These are phyloP conservation scores for Chaetogeoica ovagalla DNA, from an alignment of 2,888 invertebrate species.

Conservation along the genomic window DNA sequence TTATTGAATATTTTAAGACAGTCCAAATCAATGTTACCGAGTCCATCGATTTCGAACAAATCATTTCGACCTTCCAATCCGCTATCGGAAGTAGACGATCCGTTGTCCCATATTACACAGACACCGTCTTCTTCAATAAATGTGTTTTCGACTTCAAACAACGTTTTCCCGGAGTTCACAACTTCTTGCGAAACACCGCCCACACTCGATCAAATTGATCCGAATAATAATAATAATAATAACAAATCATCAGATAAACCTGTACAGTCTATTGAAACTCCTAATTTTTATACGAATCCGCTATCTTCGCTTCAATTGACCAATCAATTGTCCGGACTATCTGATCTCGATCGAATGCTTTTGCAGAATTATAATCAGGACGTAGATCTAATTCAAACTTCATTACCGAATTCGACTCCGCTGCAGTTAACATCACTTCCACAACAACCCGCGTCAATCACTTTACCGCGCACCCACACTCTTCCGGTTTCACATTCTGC, in stretches of 20 bases:
- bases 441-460: neutral
- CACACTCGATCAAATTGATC: neutral
- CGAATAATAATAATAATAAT: neutral
- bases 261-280: neutral
- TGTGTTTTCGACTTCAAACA: too few species aligned
- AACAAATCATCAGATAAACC: neutral
- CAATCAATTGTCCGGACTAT: neutral
- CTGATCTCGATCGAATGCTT: neutral
- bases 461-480: too few species aligned
- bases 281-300: neutral
- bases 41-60: neutral
- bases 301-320: neutral
- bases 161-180: too few species aligned
- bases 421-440: neutral
- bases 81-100: too few species aligned
- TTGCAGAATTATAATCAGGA: neutral
- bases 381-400: neutral
- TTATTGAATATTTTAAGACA: neutral
- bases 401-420: neutral
- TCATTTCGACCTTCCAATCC: neutral
- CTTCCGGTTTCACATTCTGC: neutral
- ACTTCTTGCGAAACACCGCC: neutral
- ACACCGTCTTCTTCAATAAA: too few species aligned
- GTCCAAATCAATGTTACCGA: neutral
- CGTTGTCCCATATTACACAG: too few species aligned